Base-by-base conservation (phyloP, 2,888 invertebrate genomes). In the Cartodere bifasciata region DNA sequence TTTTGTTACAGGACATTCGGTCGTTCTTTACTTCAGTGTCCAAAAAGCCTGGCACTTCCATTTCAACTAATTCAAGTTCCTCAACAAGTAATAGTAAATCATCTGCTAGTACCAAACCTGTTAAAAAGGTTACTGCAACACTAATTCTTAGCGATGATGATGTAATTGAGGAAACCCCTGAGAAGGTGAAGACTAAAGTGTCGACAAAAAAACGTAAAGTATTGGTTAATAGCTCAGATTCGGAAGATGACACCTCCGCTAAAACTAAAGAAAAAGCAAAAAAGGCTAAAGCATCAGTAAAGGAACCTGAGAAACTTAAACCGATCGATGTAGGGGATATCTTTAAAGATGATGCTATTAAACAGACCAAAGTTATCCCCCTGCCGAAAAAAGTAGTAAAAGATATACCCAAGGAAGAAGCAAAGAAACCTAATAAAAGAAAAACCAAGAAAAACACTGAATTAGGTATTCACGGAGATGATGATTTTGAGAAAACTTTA, bases 401-500 rank as follows among this genome's bases (percentile, higher is more conserved):
- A 34, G 29, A 41, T 35, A 31, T 28, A 27, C 30, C 29, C 41
- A 39, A 37, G 27, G 34, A 30, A 20, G 14, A 35, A 27, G 34
- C 39, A 32, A 37, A 32, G 36, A 35, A 36, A 36, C 33, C 38
- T 25, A 38, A 39, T 33, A 22, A 29, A 31, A 38, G 32, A 38
- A 47, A 14, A 47, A 51, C 31, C 42, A 47, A 9, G 49, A 48
- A 24, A 41, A 50, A 48, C 15, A 38, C 52, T 14, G 57, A 63
- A 39, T 43, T 60, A 12, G 63, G 72, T 15, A 65, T 72, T 43
- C 76, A 76, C 51, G 67, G 70, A 46, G 70, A 80, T 60, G 72
- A 75, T 16, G 73, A 76, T 33, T 84, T 86, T 57, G 75, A 75
- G 46, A 66, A 70, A 44, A 77, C 76, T 11, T 57, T 83, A 10